Conservation (phyloP, 2,797 vertebrate genomes). For the Benthosema pterotum region DNA sequence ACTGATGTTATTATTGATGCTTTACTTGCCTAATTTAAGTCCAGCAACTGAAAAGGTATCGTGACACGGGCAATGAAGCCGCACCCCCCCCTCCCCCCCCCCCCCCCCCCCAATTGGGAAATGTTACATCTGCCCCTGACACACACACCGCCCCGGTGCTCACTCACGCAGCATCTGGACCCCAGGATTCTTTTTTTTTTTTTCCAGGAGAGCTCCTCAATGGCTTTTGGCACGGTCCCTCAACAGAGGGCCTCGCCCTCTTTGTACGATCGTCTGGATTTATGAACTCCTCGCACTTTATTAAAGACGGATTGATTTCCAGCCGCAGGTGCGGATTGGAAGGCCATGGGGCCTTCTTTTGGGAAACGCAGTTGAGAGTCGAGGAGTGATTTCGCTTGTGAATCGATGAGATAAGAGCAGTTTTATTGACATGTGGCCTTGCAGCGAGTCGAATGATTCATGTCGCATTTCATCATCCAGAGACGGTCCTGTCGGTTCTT, state of each 20-base stretch:
- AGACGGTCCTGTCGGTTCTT: conserved; percentile 10
- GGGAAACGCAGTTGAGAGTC: conserved; percentile 9
- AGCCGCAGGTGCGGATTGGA: conserved; percentile 32
- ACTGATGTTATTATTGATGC: too few species aligned
- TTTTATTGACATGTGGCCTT: background rate
- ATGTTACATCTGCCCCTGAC: too few species aligned
- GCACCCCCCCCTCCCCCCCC: too few species aligned
- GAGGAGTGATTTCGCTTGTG: conserved; percentile 10
- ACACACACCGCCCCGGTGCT: conserved; percentile 36
- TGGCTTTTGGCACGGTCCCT: conserved; percentile 45
- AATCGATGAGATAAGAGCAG: conserved; percentile 8
- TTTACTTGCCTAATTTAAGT: too few species aligned
- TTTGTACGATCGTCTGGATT: conserved; percentile 53
- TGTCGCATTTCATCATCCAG: background rate
- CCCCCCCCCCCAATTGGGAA: too few species aligned
- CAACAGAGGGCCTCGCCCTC: conserved; percentile 51
- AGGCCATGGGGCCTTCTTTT: conserved; percentile 29
- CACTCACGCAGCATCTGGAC: conserved; percentile 61
- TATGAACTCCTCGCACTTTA: conserved; percentile 47
- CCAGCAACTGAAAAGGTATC: too few species aligned
- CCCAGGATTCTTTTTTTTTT: conserved; percentile 43
- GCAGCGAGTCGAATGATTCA: background rate
- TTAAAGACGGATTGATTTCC: conserved; percentile 56
- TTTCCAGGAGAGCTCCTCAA: conserved; percentile 49
- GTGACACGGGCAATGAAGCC: too few species aligned